Percentiles rank a stretch among this genome's conserved stretches.
These are phyloP conservation scores for Xyrichtys novacula DNA, from an alignment of 2,797 vertebrate species.

Conservation along the genomic window DNA sequence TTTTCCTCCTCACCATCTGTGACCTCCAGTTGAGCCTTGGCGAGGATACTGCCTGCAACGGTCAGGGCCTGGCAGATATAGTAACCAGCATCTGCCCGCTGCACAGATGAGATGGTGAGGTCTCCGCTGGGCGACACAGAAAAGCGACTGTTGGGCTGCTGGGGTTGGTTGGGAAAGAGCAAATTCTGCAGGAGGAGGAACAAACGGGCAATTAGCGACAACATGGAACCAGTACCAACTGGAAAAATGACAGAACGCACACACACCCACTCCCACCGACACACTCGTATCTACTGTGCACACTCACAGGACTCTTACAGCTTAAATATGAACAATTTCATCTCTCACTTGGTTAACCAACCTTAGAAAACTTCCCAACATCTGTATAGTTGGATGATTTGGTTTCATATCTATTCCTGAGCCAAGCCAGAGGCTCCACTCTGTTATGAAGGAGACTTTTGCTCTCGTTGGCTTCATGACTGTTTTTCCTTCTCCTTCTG, in stretches of 20 bases:
- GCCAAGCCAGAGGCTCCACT: constrained; percentile 71
- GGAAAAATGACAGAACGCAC: constrained; percentile 51
- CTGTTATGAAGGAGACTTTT: constrained; percentile 38
- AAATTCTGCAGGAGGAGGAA: constrained; percentile 89
- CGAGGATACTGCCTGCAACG: constrained; percentile 98
- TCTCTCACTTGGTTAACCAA: constrained; percentile 52
- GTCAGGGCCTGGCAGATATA: constrained; percentile 99
- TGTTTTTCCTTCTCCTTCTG: constrained; percentile 53
- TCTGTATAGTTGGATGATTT: constrained; percentile 42
- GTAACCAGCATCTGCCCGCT: constrained; percentile 94
- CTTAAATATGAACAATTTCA: constrained; percentile 38
- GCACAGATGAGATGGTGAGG: constrained; percentile 95
- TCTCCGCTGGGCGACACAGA: constrained; percentile 94
- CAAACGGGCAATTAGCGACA: constrained; percentile 66
- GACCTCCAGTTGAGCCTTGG: constrained; percentile 99
- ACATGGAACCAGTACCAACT: constrained; percentile 51
- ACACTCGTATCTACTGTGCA: constrained; percentile 15
- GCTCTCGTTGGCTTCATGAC: constrained; percentile 45
- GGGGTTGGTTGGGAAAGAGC: constrained; percentile 98
- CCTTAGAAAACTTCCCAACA: constrained; percentile 39
- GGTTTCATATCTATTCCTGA: constrained; percentile 44
- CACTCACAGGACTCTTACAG: constrained; percentile 28
- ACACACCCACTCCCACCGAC: constrained; percentile 15
- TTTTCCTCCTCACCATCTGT: constrained; percentile 97
- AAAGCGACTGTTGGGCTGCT: constrained; percentile 94